Conservation (phyloP, 2,888 invertebrate species). For the Agrotis exclamationis region DNA sequence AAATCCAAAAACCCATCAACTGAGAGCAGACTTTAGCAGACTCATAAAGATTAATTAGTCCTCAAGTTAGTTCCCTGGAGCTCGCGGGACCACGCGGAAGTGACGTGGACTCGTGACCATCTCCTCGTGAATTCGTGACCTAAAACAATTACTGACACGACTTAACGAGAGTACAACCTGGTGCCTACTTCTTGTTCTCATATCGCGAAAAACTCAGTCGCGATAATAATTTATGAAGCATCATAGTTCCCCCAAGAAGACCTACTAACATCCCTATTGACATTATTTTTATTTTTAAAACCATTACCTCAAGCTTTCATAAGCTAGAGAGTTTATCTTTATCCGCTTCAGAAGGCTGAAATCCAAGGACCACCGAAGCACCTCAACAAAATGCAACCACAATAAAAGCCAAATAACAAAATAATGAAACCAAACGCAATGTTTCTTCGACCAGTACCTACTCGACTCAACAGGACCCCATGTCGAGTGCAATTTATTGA, state of each 20-base stretch:
- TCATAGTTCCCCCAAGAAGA: too few relatives aligned
- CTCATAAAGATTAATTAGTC: conserved; percentile 32
- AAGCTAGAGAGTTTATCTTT: too few relatives aligned
- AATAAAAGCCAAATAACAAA: conserved; percentile 23
- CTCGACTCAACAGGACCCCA: conserved; percentile 50
- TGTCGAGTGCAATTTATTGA: conserved; percentile 60
- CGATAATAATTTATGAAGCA: too few relatives aligned
- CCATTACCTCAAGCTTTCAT: too few relatives aligned
- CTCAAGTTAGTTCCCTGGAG: neutral
- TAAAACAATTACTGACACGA: conserved; percentile 33
- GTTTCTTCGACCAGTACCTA: conserved; percentile 42
- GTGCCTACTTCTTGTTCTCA: neutral
- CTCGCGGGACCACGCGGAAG: conserved; percentile 5
- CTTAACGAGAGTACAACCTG: conserved; percentile 1
- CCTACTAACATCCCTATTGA: too few relatives aligned
- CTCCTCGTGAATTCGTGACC: conserved; percentile 35
- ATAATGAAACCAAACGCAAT: conserved; percentile 27
- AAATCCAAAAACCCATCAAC: neutral
- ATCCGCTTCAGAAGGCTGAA: too few relatives aligned
- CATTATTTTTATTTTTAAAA: too few relatives aligned
- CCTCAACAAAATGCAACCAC: conserved; percentile 10
- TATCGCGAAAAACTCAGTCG: neutral
- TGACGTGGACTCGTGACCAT: conserved; percentile 33
- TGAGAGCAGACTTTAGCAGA: neutral
- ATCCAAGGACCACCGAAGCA: conserved; percentile 15